Conservation (phyloP, 2,888 invertebrate genomes). For the Ormia ochracea region DNA sequence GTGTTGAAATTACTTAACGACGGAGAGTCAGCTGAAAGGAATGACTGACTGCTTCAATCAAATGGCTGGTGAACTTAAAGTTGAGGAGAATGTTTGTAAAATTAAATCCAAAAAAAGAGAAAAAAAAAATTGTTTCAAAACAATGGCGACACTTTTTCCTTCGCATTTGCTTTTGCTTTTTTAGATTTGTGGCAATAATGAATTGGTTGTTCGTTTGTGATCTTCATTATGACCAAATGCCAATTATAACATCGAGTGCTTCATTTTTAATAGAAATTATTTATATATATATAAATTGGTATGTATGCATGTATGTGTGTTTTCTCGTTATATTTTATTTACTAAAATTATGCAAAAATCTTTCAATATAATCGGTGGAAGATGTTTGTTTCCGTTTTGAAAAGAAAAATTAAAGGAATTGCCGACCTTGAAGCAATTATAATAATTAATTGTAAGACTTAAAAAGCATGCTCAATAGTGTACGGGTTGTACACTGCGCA, state of each 20-base stretch:
- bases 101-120: not conserved
- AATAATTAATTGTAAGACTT: constrained; percentile 20
- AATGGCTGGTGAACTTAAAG: constrained; percentile 11
- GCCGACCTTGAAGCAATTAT: constrained; percentile 44
- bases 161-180: not conserved
- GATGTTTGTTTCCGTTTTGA: not conserved
- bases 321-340: not conserved
- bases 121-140: constrained; percentile 25
- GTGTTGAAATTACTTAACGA: constrained; percentile 9
- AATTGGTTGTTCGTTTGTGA: constrained; percentile 8
- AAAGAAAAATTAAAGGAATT: not conserved
- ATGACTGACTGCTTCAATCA: constrained; percentile 28
- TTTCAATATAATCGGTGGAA: not conserved
- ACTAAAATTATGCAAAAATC: constrained; percentile 14
- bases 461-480: not conserved
- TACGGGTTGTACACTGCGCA: not conserved
- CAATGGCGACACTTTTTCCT: constrained; percentile 47
- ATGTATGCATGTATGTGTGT: not conserved
- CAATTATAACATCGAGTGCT: constrained; percentile 17
- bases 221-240: constrained; percentile 24
- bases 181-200: constrained; percentile 18
- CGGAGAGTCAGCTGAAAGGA: not conserved
- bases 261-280: not conserved
- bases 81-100: not conserved
- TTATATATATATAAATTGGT: not conserved